These are phyloP conservation scores for Syngnathus rostellatus DNA, from an alignment of 2,797 vertebrate genomes.

Conservation along the genomic window DNA sequence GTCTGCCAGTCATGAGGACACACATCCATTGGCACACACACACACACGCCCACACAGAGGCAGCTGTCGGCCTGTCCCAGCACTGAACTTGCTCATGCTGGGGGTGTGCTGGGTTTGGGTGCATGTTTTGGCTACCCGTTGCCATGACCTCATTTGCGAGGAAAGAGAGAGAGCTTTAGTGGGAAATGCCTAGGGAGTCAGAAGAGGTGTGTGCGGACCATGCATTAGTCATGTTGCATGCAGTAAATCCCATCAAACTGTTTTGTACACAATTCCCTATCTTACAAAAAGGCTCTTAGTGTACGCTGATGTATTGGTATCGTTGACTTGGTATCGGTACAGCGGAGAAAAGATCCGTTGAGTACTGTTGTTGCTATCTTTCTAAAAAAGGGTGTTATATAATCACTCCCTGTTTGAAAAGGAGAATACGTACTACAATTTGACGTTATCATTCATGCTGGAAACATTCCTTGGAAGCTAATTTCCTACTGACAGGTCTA, in stretches of 20 bases:
- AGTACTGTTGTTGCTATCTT: too few species aligned
- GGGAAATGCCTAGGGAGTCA: constrained; percentile 23
- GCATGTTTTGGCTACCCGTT: constrained; percentile 46
- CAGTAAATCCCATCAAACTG: background rate
- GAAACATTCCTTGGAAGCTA: background rate
- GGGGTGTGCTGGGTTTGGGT: constrained; percentile 36
- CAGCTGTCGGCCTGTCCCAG: constrained; percentile 27
- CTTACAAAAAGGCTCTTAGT: background rate
- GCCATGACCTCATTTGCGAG: constrained; percentile 56
- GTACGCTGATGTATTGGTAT: background rate
- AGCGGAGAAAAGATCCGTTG: too few species aligned
- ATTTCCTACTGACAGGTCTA: background rate
- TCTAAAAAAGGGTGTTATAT: background rate
- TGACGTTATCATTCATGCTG: too few species aligned
- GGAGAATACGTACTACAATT: too few species aligned
- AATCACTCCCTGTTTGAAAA: background rate
- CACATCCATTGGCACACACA: background rate
- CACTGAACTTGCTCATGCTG: constrained; percentile 39
- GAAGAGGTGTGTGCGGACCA: constrained; percentile 7
- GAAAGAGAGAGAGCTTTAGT: constrained; percentile 17
- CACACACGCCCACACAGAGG: background rate
- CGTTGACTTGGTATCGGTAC: too few species aligned
- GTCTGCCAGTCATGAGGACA: constrained; percentile 43
- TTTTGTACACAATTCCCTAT: background rate
- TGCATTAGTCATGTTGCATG: constrained; percentile 4